Evolutionary conservation across 1,140 invertebrate species (phyloP).

Genomic region (Scaptomyza montana): DNA sequence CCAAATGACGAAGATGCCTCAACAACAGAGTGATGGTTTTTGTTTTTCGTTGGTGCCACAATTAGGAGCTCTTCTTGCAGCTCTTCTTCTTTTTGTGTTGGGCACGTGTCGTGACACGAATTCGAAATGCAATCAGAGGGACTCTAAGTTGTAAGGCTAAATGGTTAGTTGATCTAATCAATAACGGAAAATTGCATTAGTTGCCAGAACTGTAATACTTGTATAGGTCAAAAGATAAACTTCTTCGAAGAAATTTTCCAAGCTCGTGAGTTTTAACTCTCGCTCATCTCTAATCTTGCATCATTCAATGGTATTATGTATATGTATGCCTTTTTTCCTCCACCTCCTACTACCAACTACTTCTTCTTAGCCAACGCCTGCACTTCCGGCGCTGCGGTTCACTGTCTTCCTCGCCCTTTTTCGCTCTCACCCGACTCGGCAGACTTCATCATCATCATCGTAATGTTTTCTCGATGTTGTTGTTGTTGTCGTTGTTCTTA

Average conservation of each 20-base stretch:
- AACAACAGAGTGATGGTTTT: conserved; percentile 2
- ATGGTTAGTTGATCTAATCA: no score
- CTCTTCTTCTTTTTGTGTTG: not conserved
- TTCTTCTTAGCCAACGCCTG: conserved; percentile 22
- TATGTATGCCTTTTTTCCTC: not conserved
- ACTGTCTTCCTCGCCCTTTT: conserved; percentile 27
- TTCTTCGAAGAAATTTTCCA: no score
- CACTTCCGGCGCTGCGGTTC: conserved; percentile 73
- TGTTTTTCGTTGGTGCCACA: not conserved
- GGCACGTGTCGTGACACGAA: not conserved
- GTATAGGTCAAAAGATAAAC: no score
- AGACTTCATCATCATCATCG: conserved; percentile 21
- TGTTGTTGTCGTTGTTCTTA: conserved; percentile 11
- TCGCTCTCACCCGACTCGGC: conserved; percentile 4
- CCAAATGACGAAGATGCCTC: conserved; percentile 33
- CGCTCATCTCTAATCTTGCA: conserved; percentile 1
- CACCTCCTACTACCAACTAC: not conserved
- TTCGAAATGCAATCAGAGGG: not conserved
- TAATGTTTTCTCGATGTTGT: conserved; percentile 2
- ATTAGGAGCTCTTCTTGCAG: not conserved
- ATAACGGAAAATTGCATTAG: no score
- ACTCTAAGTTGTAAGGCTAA: no score
- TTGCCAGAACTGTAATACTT: no score
- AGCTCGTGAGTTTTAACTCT: not conserved
- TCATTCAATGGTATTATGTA: not conserved